Conservation (phyloP, 2,113 vertebrate species). For the Brachionichthys hirsutus region DNA sequence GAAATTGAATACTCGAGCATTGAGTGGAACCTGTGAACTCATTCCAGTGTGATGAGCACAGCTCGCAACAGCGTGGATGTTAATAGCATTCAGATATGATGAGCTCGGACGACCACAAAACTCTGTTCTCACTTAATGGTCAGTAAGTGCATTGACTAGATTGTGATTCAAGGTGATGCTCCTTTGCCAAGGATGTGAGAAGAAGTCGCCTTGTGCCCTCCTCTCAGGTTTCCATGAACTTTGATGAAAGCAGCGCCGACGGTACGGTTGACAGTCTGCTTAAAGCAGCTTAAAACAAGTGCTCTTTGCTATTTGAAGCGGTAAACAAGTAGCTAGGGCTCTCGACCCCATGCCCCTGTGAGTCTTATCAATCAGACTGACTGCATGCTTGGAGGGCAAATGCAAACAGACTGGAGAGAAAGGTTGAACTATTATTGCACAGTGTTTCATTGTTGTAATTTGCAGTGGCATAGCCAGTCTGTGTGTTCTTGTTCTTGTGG, state of each 20-base stretch:
- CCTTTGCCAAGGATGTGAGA: slow-evolving; percentile 34
- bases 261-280: background rate
- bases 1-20: slow-evolving; percentile 39
- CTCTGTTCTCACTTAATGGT: slow-evolving; percentile 37
- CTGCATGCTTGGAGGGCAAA: slow-evolving; percentile 6
- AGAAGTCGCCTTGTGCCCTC: slow-evolving; percentile 12
- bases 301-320: background rate
- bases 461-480: background rate
- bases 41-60: slow-evolving; percentile 55
- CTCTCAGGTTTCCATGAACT: slow-evolving; percentile 28
- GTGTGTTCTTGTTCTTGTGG: no score
- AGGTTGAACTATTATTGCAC: background rate
- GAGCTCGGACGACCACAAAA: slow-evolving; percentile 50
- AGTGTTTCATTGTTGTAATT: background rate
- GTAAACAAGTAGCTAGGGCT: background rate
- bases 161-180: slow-evolving; percentile 18
- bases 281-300: slow-evolving; percentile 5
- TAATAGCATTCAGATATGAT: slow-evolving; percentile 55
- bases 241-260: background rate
- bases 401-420: background rate
- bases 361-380: slow-evolving; percentile 8
- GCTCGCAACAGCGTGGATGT: slow-evolving; percentile 42
- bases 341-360: background rate
- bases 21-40: slow-evolving; percentile 51
- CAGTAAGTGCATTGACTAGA: slow-evolving; percentile 24